Conservation (phyloP, 1,140 invertebrate genomes). For the Lutraria rhynchaena region DNA sequence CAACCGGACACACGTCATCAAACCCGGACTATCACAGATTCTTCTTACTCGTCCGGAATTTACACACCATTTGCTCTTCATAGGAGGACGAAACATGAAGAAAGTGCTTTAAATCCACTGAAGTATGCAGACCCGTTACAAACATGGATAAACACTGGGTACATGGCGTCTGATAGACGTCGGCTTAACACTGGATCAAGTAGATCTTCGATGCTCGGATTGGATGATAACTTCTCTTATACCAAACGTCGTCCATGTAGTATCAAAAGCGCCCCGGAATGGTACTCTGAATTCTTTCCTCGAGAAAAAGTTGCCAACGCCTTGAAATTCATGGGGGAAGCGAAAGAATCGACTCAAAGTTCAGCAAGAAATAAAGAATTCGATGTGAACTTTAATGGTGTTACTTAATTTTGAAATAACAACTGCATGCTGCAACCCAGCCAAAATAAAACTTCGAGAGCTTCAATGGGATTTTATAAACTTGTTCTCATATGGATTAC, state of each 20-base stretch:
- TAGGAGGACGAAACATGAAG: slow-evolving; percentile 31
- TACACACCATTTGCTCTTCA: slow-evolving; percentile 26
- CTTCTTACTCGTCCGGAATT: background rate
- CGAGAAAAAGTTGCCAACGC: slow-evolving; percentile 41
- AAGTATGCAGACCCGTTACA: slow-evolving; percentile 23
- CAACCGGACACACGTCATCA: slow-evolving; percentile 11
- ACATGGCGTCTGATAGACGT: background rate
- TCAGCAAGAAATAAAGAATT: slow-evolving; percentile 31
- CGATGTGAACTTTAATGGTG: slow-evolving; percentile 49
- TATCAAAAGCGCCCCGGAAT: slow-evolving; percentile 31
- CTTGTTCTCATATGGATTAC: no score
- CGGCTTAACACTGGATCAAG: background rate
- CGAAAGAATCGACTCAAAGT: slow-evolving; percentile 21
- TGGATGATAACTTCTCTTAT: background rate
- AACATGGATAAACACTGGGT: slow-evolving; percentile 31
- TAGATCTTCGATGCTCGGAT: background rate
- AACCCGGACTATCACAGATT: background rate
- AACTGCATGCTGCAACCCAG: no score
- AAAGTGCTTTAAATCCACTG: slow-evolving; percentile 38
- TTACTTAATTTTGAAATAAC: slow-evolving; percentile 2
- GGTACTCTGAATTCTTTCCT: slow-evolving; percentile 48
- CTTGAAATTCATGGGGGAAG: slow-evolving; percentile 55
- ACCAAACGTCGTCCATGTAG: background rate
- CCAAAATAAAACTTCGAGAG: no score
- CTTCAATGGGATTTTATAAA: no score